Evolutionary conservation across 2,113 vertebrate genomes (phyloP).

Genomic region (Emydocephalus ijimae): DNA sequence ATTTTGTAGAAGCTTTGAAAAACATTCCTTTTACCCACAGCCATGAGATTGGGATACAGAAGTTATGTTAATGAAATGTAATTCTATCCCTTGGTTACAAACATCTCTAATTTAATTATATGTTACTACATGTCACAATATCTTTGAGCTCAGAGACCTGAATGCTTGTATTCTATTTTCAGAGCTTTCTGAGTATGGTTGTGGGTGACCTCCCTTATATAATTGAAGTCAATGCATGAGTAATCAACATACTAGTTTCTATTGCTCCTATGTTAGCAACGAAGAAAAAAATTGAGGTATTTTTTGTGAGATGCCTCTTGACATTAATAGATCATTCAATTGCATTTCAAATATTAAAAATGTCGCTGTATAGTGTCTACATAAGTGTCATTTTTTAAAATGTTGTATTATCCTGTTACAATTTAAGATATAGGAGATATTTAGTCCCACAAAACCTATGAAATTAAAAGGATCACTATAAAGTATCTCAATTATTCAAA

Average conservation of each 20-base stretch:
- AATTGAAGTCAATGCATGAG: neutral
- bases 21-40: neutral
- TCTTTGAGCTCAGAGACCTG: neutral
- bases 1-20: neutral
- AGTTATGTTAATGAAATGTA: neutral
- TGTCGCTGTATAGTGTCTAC: neutral
- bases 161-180: neutral
- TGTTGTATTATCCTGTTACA: neutral
- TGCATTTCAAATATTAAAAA: neutral
- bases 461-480: neutral
- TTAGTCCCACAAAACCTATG: neutral
- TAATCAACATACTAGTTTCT: neutral
- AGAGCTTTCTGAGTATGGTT: neutral
- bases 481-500: neutral
- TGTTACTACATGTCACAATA: neutral
- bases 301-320: neutral
- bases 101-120: neutral
- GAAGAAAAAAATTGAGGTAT: neutral
- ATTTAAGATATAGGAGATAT: neutral
- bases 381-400: neutral
- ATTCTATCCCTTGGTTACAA: neutral
- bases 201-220: neutral
- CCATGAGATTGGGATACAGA: neutral
- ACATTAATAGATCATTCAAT: neutral
- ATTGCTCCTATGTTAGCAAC: neutral